Conservation (phyloP, 2,113 vertebrate genomes). For the Chroicocephalus ridibundus region DNA sequence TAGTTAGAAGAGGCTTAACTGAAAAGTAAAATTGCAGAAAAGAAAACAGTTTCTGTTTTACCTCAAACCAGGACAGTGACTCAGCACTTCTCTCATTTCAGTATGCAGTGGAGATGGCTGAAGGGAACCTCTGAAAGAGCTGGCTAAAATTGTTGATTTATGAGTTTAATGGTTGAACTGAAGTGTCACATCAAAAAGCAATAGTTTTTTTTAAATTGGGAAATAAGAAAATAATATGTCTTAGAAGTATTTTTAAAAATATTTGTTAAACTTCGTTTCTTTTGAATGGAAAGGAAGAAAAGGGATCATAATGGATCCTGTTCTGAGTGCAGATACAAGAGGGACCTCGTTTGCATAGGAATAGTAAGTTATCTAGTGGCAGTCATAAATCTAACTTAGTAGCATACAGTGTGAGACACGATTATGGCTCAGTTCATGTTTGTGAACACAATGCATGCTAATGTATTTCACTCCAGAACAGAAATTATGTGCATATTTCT, state of each 20-base stretch:
- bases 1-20: not conserved
- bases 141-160: not conserved
- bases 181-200: not conserved
- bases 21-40: no score
- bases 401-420: not conserved
- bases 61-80: not conserved
- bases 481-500: not conserved
- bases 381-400: not conserved
- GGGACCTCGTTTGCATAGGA: not conserved
- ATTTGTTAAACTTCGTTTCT: not conserved
- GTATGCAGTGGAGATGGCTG: not conserved
- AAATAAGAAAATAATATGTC: not conserved
- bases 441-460: not conserved
- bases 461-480: not conserved
- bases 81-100: not conserved
- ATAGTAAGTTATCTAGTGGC: not conserved
- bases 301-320: not conserved
- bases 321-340: not conserved
- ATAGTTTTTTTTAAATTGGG: rapidly evolving
- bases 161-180: not conserved
- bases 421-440: not conserved
- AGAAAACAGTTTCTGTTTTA: not conserved
- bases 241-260: not conserved
- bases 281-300: not conserved
- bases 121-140: not conserved